Percentiles rank a stretch among this genome's conserved stretches.
These are phyloP conservation scores for Sorex fumeus DNA, from an alignment of 2,113 vertebrate species.

Conservation along the genomic window DNA sequence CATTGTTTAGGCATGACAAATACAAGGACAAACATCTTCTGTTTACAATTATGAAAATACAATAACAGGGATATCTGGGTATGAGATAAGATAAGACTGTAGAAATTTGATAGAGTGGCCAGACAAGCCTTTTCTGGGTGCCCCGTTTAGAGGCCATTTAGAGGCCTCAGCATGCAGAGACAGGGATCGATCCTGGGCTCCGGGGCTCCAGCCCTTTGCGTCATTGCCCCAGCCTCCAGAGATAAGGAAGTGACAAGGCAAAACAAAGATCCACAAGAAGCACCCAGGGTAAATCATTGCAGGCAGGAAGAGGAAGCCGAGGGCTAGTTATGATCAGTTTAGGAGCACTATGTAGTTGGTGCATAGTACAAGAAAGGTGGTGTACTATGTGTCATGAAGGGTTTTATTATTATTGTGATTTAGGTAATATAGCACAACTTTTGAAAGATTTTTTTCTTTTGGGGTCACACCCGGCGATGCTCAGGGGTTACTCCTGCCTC, in stretches of 20 bases:
- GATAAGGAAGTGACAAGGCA: not conserved
- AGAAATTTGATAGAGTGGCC: not conserved
- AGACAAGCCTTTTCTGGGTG: slow-evolving; percentile 13
- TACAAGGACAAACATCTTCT: not conserved
- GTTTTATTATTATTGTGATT: too few species aligned
- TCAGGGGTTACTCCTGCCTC: too few species aligned
- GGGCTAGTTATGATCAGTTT: not conserved
- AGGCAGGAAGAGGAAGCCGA: not conserved
- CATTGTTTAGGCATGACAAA: not conserved
- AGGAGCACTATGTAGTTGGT: not conserved
- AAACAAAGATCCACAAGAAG: not conserved
- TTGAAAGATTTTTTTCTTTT: too few species aligned
- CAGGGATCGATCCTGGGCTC: too few species aligned
- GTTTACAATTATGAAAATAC: slow-evolving; percentile 28
- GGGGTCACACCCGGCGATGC: too few species aligned
- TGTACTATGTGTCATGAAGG: too few species aligned
- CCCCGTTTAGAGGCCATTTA: not conserved
- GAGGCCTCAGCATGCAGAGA: too few species aligned
- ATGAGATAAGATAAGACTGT: not conserved
- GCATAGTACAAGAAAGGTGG: not conserved
- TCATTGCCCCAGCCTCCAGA: not conserved
- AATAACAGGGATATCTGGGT: not conserved
- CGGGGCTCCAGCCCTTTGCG: too few species aligned
- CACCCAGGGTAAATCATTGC: not conserved
- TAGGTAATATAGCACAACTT: too few species aligned